Evolutionary conservation across 1,140 invertebrate species (phyloP).

Genomic region (Aculops lycopersici): DNA sequence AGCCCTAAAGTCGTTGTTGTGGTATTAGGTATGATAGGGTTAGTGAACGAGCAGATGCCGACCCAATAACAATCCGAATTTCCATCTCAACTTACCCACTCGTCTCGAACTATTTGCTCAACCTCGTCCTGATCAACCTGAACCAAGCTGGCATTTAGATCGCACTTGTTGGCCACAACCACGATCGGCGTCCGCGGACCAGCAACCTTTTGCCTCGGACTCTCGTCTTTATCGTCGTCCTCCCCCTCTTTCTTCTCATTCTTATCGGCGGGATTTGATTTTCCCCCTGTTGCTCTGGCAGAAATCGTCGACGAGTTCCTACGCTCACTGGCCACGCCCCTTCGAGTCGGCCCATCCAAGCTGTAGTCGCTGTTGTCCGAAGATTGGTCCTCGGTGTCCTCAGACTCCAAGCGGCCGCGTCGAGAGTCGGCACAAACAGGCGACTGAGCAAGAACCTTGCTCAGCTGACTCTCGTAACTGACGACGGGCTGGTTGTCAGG

Average conservation of each 20-base stretch:
- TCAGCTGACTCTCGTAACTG: too few species aligned
- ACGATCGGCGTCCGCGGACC: constrained; percentile 33
- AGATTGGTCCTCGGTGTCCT: not conserved
- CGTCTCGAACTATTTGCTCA: not conserved
- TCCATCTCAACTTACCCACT: not conserved
- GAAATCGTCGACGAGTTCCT: not conserved
- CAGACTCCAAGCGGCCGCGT: not conserved
- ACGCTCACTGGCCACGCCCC: not conserved
- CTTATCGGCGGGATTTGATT: not conserved
- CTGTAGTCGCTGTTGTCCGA: not conserved
- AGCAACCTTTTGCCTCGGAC: too few species aligned
- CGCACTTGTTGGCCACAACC: constrained; percentile 47
- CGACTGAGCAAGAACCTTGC: not conserved
- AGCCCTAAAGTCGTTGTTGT: not conserved
- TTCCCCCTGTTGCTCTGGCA: not conserved
- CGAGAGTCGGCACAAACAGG: not conserved
- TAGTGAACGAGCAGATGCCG: too few species aligned
- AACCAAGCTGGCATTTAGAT: not conserved
- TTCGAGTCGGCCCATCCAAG: not conserved
- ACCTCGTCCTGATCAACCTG: not conserved
- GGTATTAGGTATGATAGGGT: too few species aligned
- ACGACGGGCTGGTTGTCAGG: too few species aligned
- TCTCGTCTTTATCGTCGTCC: too few species aligned
- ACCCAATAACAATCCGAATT: too few species aligned
- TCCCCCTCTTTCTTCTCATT: too few species aligned